Base-by-base conservation (phyloP, 2,113 vertebrate species). In the Puntigrus tetrazona region DNA sequence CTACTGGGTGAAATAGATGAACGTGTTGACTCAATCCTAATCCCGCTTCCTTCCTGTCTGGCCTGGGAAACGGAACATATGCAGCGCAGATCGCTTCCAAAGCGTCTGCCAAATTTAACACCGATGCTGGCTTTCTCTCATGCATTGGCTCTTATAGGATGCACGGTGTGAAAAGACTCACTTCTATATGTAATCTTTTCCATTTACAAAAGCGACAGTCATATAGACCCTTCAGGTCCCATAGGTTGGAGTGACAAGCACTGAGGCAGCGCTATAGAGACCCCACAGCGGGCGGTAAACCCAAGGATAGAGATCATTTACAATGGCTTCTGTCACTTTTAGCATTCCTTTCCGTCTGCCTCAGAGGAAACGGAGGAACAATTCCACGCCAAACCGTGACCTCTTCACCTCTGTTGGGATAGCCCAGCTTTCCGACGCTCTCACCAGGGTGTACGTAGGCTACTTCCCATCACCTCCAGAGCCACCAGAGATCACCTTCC, bases 1-100 rank as follows among this genome's bases (percentile, higher is more conserved):
- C 85, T 85, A 91, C 88, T 86, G 91, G 82, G 86, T 87, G 85
- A 91, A 92, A 87, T 86, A 65, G 76, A 41, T 85, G 90, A 88
- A 70, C 36, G 55, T 90, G 90, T 89, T 92, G 92, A 91, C 87
- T 90, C 77, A 86, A 82, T 43, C 67, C 81, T 93, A 94, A 95
- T 94, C 93, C 91, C 79, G 78, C 88, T 92, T 95, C 94, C 94
- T 94, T 92, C 90, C 87, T 89, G 87, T 86, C 77, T 81, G 75
- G 89, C 92, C 90, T 92, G 93, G 91, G 93, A 93, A 92, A 89
- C 72, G 47, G 84, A 84, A 69, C 45, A 63, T 87, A 86, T 89
- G 77, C 82, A 87, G 89, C 72, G 25, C 41, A 16, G 84, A 86
- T 77, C 72, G 73, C 69, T 86, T 83, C 29, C 4, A 38, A 76